A percentile compares a stretch with the other conserved stretches of the same genome.
These are phyloP conservation scores for Oncopodura yosiiana DNA, from an alignment of 1,140 invertebrate genomes.

Conservation along the genomic window DNA sequence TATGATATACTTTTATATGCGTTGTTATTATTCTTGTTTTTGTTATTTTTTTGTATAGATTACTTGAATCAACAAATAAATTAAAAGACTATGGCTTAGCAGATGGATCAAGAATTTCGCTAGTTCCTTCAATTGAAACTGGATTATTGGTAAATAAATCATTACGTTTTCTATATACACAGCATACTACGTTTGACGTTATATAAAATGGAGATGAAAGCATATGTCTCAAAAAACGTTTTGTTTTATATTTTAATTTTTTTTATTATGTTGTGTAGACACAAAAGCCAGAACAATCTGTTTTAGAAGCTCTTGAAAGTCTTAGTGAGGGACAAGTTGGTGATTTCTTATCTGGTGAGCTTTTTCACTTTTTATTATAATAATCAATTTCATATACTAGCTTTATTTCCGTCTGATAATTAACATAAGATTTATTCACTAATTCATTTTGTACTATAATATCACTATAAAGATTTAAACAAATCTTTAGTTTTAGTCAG, in stretches of 20 bases:
- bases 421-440: too few relatives aligned
- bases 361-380: neutral
- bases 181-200: neutral
- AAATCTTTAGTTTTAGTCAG: too few relatives aligned
- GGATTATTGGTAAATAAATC: conserved; percentile 72
- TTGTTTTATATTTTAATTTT: neutral
- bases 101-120: conserved; percentile 75
- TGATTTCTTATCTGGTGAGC: conserved; percentile 70
- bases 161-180: neutral
- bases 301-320: conserved; percentile 88
- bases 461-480: too few relatives aligned
- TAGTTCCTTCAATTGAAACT: conserved; percentile 86
- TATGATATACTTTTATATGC: too few relatives aligned
- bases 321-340: conserved; percentile 88
- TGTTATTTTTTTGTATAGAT: too few relatives aligned
- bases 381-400: neutral
- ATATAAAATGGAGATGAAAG: neutral
- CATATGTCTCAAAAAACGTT: neutral
- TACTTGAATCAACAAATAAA: conserved; percentile 76
- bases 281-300: conserved; percentile 80
- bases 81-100: conserved; percentile 73
- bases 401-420: too few relatives aligned
- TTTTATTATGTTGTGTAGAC: conserved; percentile 53
- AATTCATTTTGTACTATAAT: too few relatives aligned
- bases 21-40: too few relatives aligned